Evolutionary conservation across 2,888 invertebrate species (phyloP).

Genomic region (Rhorus exstirpatorius): DNA sequence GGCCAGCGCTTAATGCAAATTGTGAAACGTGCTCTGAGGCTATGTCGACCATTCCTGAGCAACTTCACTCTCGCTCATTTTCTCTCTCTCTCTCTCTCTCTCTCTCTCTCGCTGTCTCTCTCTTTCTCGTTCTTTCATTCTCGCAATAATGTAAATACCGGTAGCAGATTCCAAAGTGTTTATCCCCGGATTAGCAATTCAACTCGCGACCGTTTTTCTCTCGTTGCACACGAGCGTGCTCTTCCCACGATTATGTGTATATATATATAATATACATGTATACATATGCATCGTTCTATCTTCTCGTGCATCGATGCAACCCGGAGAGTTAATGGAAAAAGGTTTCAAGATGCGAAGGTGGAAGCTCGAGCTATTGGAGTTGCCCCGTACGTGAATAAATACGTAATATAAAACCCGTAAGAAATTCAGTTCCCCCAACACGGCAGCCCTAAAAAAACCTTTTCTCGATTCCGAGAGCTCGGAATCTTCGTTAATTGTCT

Average conservation of each 20-base stretch:
- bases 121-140: slow-evolving; percentile 38
- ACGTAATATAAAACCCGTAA: slow-evolving; percentile 12
- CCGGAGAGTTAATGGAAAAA: slow-evolving; percentile 76
- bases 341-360: slow-evolving; percentile 74
- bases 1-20: slow-evolving; percentile 70
- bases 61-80: slow-evolving; percentile 63
- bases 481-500: slow-evolving; percentile 41
- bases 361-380: slow-evolving; percentile 72
- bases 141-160: slow-evolving; percentile 70
- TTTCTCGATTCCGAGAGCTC: slow-evolving; percentile 29
- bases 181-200: slow-evolving; percentile 83
- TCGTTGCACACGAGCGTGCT: slow-evolving; percentile 45
- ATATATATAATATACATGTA: too few species aligned
- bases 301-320: slow-evolving; percentile 8
- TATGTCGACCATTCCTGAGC: slow-evolving; percentile 80
- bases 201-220: slow-evolving; percentile 78
- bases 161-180: slow-evolving; percentile 77
- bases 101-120: slow-evolving; percentile 17
- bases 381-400: slow-evolving; percentile 52
- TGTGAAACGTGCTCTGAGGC: slow-evolving; percentile 72
- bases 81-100: slow-evolving; percentile 77
- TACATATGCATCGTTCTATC: too few species aligned
- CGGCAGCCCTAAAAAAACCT: slow-evolving; percentile 4
- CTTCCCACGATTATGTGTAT: neutral
- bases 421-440: slow-evolving; percentile 72